Conservation (phyloP, 2,797 vertebrate species). For the Bucorvus abyssinicus region DNA sequence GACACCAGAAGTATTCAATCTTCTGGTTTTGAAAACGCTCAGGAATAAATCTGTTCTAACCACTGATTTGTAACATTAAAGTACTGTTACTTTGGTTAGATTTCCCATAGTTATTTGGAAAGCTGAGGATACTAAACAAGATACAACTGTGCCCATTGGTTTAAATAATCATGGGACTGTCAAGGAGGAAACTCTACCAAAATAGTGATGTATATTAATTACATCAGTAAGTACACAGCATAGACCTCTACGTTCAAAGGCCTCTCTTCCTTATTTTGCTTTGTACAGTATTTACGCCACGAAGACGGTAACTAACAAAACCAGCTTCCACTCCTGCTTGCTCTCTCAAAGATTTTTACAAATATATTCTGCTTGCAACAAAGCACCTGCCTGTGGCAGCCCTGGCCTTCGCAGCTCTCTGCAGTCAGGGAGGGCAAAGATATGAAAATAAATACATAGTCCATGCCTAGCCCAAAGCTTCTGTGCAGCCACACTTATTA, state of each 20-base stretch:
- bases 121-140: not conserved
- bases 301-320: not conserved
- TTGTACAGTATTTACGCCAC: not conserved
- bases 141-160: not conserved
- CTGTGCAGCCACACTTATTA: not conserved
- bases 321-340: not conserved
- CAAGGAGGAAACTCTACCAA: not conserved
- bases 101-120: not conserved
- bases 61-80: not conserved
- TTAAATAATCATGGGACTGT: not conserved
- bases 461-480: not conserved
- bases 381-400: not conserved
- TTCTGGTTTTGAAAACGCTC: slow-evolving; percentile 13
- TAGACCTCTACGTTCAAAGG: not conserved
- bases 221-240: not conserved
- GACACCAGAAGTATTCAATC: not conserved
- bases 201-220: not conserved
- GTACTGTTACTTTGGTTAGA: not conserved
- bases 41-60: not conserved
- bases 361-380: not conserved
- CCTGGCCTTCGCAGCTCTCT: not conserved
- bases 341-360: not conserved
- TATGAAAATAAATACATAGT: accelerated
- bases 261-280: not conserved
- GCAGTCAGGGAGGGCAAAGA: not conserved